Percentiles rank a stretch among this genome's conserved stretches.
phyloP scores from a whole-genome alignment of 53 echinoderm and acorn worm species.

The Apostichopus leukothele region DNA sequence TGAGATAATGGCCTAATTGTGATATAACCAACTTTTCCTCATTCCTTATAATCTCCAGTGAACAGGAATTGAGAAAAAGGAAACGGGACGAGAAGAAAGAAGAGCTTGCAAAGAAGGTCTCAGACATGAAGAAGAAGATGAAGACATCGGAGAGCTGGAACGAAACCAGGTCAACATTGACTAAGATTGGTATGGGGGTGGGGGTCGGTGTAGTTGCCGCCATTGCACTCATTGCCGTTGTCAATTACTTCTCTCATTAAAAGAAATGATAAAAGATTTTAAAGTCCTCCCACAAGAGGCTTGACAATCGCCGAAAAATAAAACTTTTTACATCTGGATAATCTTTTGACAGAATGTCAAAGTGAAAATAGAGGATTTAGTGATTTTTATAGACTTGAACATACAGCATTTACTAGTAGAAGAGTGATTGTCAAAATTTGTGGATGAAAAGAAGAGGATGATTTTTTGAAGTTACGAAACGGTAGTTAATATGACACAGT shows the following conservation, averaged over 20 bases:
- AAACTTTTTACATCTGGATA: no score
- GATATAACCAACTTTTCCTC: background rate
- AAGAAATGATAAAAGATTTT: background rate
- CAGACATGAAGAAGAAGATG: conserved; percentile 87
- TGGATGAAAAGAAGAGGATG: no score
- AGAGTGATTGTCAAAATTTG: no score
- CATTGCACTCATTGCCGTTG: conserved; percentile 53
- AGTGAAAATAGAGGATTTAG: no score
- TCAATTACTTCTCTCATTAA: conserved; percentile 41
- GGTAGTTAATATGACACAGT: no score
- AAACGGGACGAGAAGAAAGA: conserved; percentile 79
- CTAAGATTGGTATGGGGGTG: conserved; percentile 77
- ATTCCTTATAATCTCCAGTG: conserved; percentile 34
- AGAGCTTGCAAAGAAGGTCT: conserved; percentile 76
- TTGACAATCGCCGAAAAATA: no score
- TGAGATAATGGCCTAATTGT: background rate
- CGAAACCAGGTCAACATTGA: conserved; percentile 74
- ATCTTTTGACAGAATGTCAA: no score
- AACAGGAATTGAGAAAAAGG: conserved; percentile 72
- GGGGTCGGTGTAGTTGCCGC: conserved; percentile 70
- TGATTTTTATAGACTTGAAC: no score
- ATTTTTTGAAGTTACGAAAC: no score
- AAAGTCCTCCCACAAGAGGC: no score
- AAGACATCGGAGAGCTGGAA: conserved; percentile 73
- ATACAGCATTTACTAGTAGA: no score